These are phyloP conservation scores for Oedothorax gibbosus DNA, from an alignment of 1,140 invertebrate genomes.

Conservation along the genomic window DNA sequence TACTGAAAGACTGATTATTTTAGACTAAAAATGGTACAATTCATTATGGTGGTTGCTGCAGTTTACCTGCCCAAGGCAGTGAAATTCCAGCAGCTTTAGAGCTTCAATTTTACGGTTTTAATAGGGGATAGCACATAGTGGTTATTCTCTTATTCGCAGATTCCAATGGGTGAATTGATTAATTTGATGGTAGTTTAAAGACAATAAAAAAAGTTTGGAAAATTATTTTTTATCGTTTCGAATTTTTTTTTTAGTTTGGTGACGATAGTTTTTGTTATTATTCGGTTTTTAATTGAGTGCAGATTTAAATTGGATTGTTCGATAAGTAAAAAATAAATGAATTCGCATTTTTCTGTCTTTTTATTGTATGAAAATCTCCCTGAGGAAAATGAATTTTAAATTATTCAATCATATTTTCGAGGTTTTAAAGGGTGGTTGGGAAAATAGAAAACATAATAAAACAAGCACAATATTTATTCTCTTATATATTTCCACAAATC, in stretches of 20 bases:
- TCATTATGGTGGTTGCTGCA: too few relatives aligned
- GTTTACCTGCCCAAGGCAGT: too few relatives aligned
- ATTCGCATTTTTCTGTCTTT: conserved; percentile 9
- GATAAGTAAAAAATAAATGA: not conserved
- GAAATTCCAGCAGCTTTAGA: too few relatives aligned
- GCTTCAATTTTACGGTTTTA: conserved; percentile 47
- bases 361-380: conserved; percentile 3
- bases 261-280: not conserved
- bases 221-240: too few relatives aligned
- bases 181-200: conserved; percentile 51
- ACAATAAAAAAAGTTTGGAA: too few relatives aligned
- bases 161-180: conserved; percentile 23
- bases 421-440: conserved; percentile 7
- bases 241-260: not conserved
- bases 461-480: too few relatives aligned
- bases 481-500: too few relatives aligned
- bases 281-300: conserved; percentile 27
- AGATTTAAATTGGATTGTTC: conserved; percentile 55
- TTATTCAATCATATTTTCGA: conserved; percentile 56
- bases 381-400: conserved; percentile 8
- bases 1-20: too few relatives aligned
- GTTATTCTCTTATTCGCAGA: conserved; percentile 45
- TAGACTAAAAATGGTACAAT: too few relatives aligned
- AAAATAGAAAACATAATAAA: too few relatives aligned
- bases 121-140: conserved; percentile 50